Percentiles rank a stretch among this genome's conserved stretches.
phyloP scores from a whole-genome alignment of 2,888 invertebrate genomes.

The Pristionchus japonicus region DNA sequence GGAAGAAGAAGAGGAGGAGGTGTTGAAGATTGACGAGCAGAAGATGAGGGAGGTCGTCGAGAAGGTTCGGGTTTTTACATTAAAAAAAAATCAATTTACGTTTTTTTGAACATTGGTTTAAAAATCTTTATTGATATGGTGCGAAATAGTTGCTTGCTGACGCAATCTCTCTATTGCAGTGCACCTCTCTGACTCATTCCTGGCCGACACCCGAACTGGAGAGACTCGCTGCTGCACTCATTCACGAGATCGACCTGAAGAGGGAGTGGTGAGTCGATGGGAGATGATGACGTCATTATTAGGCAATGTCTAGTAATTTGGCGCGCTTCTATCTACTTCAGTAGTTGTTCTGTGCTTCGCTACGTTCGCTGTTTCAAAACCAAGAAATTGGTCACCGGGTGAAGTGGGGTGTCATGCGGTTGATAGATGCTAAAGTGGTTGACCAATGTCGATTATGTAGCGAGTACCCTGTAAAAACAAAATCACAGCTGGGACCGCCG shows the following conservation, averaged over 20 bases:
- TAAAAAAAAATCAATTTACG: too few relatives aligned
- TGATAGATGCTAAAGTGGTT: neutral
- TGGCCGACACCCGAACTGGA: constrained; percentile 70
- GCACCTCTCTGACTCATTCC: constrained; percentile 25
- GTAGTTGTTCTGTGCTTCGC: neutral
- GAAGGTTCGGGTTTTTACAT: too few relatives aligned
- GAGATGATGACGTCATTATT: neutral
- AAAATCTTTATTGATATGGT: neutral
- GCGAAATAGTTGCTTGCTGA: too few relatives aligned
- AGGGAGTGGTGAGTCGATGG: constrained; percentile 48
- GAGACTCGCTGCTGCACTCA: constrained; percentile 62
- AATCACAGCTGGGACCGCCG: constrained; percentile 7
- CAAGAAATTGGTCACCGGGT: neutral
- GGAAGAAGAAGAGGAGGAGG: constrained; percentile 2
- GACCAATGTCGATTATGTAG: neutral
- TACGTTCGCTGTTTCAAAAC: neutral
- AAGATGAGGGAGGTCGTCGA: constrained; percentile 49
- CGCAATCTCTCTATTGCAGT: neutral
- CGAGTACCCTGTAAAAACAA: neutral
- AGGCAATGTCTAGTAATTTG: neutral
- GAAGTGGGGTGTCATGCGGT: neutral
- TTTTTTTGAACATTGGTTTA: neutral
- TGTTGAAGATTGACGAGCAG: constrained; percentile 49
- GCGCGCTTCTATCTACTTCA: too few relatives aligned
- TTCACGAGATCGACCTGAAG: constrained; percentile 60